Evolutionary conservation across 2,113 vertebrate genomes (phyloP).

Genomic region (Callopanchax toddi): DNA sequence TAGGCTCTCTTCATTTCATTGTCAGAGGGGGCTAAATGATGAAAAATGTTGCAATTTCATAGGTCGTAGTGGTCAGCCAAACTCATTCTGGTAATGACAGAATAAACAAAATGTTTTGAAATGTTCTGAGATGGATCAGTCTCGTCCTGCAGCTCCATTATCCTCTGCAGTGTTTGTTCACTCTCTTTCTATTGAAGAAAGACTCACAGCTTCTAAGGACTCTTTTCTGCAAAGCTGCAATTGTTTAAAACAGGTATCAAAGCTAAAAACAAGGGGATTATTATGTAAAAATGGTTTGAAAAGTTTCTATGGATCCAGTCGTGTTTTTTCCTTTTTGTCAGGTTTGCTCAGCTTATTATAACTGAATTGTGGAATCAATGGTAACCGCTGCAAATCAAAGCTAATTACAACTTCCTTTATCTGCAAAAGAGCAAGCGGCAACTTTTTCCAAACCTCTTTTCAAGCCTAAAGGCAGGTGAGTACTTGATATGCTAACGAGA

Average conservation of each 20-base stretch:
- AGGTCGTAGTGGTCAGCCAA: neutral
- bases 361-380: conserved; percentile 6
- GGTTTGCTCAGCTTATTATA: neutral
- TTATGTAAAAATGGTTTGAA: neutral
- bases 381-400: conserved; percentile 17
- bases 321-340: conserved; percentile 1
- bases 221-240: conserved; percentile 9
- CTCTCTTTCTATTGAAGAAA: neutral
- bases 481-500: conserved; percentile 4
- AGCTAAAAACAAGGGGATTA: neutral
- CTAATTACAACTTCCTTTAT: conserved; percentile 11
- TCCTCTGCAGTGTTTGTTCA: neutral
- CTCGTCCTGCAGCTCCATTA: neutral
- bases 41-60: neutral
- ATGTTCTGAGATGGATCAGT: neutral
- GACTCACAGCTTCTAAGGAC: neutral
- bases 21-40: neutral
- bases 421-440: neutral
- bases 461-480: neutral
- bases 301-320: conserved; percentile 10
- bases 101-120: neutral
- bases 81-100: conserved; percentile 4
- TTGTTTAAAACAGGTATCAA: conserved; percentile 14
- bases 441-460: conserved; percentile 11
- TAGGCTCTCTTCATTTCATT: neutral